Base-by-base conservation (phyloP, 2,888 invertebrate genomes). In the Unio pictorum region DNA sequence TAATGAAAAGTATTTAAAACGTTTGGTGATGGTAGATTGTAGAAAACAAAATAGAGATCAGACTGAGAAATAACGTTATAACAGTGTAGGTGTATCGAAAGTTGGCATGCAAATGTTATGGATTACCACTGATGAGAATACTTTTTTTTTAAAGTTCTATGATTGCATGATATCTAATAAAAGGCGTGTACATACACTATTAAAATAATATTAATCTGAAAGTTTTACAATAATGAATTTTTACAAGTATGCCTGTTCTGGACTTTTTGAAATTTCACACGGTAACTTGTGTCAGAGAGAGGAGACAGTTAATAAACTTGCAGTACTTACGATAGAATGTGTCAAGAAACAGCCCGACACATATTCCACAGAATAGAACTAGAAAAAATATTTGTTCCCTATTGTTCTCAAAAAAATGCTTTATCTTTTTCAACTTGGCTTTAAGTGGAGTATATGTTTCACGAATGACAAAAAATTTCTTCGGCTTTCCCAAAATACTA, bases 351-450 rank as follows among this genome's bases (percentile, higher is more conserved):
- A 93, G 90, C n/a, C 90, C 91, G 45, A 91, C 69, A 58, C 92
- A 86, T 7, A 93, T 89, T 18, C 92, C 84, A 30, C 92, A 93
- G 84, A 92, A 93, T 45, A 93, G 81, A 34, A 91, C 86, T 15
- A 91, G 79, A 91, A 92, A 93, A 85, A 93, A 93, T 72, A 93
- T 91, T 81, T 92, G 91, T 71, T 91, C 90, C 18, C 91, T 88
- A 77, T 92, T 91, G 80, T 92, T 90, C 84, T 92, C 92, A 30
- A 92, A 86, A 76, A 91, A 91, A 71, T 91, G 90, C 28, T 88
- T 86, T 54, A 91, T 69, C 45, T 82, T 66, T 67, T 82, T 84
- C 54, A 86, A 66, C 68, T 77, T 81, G 45, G 86, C 85, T 67
- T 84, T 85, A 26, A 85, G 45, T 1, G 86, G 86, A 15, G 84